phyloP scores from a whole-genome alignment of 1,140 invertebrate species.

The Agrypnia vestita region DNA sequence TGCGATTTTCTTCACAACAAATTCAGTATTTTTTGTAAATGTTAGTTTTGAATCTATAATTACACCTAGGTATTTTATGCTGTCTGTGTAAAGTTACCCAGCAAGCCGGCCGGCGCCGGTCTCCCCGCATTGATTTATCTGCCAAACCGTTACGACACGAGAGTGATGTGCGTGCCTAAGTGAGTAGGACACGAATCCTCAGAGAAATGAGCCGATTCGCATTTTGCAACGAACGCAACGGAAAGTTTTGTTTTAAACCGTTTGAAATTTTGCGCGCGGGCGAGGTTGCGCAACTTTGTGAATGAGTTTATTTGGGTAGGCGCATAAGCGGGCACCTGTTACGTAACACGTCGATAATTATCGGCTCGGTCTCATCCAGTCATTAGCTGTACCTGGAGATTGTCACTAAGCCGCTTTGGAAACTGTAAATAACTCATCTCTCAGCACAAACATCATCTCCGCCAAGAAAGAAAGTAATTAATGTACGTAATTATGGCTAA shows the following conservation, averaged over 20 bases:
- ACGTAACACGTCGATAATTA: background rate
- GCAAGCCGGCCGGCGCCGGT: background rate
- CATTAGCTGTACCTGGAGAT: background rate
- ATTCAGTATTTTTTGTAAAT: no score
- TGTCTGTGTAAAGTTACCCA: no score
- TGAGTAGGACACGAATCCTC: background rate
- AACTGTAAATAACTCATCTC: no score
- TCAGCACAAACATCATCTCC: no score
- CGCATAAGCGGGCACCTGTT: background rate
- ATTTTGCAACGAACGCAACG: conserved; percentile 18
- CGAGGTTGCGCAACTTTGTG: background rate
- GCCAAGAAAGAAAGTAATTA: no score
- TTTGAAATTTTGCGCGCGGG: conserved; percentile 10
- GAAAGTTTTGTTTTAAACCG: conserved; percentile 16
- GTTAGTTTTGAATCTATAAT: no score
- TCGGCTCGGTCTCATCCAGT: background rate
- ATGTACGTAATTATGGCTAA: no score
- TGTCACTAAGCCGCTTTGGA: no score
- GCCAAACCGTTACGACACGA: background rate
- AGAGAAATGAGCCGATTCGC: conserved; percentile 14
- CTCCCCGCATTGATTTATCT: conserved; percentile 15
- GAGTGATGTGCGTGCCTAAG: conserved; percentile 20
- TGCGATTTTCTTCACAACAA: no score
- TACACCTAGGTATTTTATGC: no score
- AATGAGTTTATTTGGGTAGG: background rate